These are phyloP conservation scores for Rhodeus uyekii DNA, from an alignment of 2,797 vertebrate genomes.

Conservation along the genomic window DNA sequence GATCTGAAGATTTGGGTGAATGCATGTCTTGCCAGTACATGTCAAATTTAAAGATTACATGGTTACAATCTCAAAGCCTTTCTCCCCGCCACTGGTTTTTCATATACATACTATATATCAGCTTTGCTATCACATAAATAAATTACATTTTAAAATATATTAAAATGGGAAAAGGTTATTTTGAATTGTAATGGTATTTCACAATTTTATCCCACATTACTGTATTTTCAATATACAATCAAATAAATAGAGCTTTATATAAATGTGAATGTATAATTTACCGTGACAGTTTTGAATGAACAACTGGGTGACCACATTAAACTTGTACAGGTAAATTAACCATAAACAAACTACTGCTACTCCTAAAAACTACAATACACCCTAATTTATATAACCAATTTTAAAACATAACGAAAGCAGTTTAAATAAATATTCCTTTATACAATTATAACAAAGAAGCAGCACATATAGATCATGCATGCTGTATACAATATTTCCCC, in stretches of 20 bases:
- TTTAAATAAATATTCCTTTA: background rate
- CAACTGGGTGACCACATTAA: background rate
- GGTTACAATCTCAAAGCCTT: background rate
- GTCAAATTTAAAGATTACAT: background rate
- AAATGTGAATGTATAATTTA: too few relatives aligned
- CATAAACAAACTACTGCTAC: background rate
- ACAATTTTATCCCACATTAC: too few relatives aligned
- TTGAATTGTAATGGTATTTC: too few relatives aligned
- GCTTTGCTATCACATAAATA: too few relatives aligned
- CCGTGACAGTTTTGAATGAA: background rate
- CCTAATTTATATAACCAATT: background rate
- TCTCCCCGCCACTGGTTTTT: background rate
- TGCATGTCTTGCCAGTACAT: constrained; percentile 6
- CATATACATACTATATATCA: background rate
- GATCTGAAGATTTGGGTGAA: background rate
- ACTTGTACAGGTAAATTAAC: background rate
- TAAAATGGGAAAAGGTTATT: too few relatives aligned
- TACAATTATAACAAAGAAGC: constrained; percentile 10
- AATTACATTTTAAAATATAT: too few relatives aligned
- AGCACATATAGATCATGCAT: constrained; percentile 67
- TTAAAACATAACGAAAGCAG: background rate
- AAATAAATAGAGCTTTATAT: too few relatives aligned
- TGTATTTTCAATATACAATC: too few relatives aligned
- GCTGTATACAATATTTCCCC: constrained; percentile 59
- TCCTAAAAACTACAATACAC: background rate